Evolutionary conservation across 2,113 vertebrate species (phyloP), one percentile per base, ranked within the genome.

Genomic region (Pseudorhombus dupliciocellatus): DNA sequence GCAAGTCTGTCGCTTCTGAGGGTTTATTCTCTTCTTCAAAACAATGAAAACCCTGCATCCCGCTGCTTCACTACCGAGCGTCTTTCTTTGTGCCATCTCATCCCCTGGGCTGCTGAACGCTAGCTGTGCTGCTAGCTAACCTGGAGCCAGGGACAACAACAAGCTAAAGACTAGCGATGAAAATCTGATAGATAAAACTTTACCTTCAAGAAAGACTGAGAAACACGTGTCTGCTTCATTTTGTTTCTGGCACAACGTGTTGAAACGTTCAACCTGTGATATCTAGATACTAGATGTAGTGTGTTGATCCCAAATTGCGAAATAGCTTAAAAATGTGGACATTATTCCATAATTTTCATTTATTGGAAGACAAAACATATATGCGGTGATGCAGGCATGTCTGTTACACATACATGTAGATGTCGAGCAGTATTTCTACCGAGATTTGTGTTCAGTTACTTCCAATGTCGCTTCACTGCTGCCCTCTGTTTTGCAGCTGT

Each of bases 401-500:
- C 42, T 46, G 42, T 46, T 34, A 34, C 31, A 34, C 31, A 11
- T 34, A n/a, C n/a, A n/a, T 42, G 3, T 18, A n/a, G n/a, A n/a
- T 26, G 8, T 52, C 12, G 16, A 40, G 28, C 2, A 26, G 25
- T 24, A 42, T 26, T 18, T 26, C 24, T 7, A 21, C n/a, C 14
- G 7, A 68, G 28, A 5, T 4, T 18, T 22, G 25, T 4, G 20
- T 2, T 14, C 18, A n/a, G n/a, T 5, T 5, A 10, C 21, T 30
- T 14, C 40, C 5, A 66, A n/a, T 30, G 1, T 16, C 20, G 7
- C 20, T 10, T 66, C 2, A 26, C 9, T 57, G 3, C n/a, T 21
- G 0, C 2, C 2, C 26, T 31, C 1, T 53, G 0, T 62, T 42
- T 81, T 79, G 2, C 71, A 91, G 92, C 44, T 14, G 10, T 72